These are phyloP conservation scores for Meliscaeva auricollis DNA, from an alignment of 2,888 invertebrate genomes.

Conservation along the genomic window DNA sequence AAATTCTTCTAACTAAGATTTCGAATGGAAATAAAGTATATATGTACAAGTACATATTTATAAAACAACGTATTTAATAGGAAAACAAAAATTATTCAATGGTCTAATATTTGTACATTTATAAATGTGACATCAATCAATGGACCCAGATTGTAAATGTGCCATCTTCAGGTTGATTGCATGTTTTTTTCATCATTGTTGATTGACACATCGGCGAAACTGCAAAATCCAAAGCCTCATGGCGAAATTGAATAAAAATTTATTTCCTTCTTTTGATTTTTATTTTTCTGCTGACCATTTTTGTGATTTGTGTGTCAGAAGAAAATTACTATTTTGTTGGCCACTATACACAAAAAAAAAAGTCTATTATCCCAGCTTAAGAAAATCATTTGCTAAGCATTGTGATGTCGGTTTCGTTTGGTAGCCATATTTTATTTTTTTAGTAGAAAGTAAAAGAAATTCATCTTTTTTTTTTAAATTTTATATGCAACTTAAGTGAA, in stretches of 20 bases:
- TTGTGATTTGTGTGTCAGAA: conserved; percentile 67
- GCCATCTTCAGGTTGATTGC: conserved; percentile 8
- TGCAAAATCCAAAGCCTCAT: conserved; percentile 45
- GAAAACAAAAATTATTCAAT: too few species aligned
- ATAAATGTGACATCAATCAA: neutral
- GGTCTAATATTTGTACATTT: too few species aligned
- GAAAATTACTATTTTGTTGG: conserved; percentile 53
- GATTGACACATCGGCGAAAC: conserved; percentile 37
- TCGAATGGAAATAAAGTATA: too few species aligned
- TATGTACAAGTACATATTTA: too few species aligned
- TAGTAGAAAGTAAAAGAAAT: conserved; percentile 20
- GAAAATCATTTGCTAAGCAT: conserved; percentile 19
- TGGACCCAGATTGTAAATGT: neutral
- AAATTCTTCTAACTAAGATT: too few species aligned
- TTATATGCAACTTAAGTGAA: conserved; percentile 38
- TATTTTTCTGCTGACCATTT: conserved; percentile 32
- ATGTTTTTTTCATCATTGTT: conserved; percentile 30
- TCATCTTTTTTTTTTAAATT: conserved; percentile 23
- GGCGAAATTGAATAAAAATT: conserved; percentile 54
- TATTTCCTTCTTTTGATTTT: conserved; percentile 23
- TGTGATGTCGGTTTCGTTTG: conserved; percentile 37
- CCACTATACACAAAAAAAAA: neutral
- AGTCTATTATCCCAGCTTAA: conserved; percentile 48
- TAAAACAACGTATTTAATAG: too few species aligned
- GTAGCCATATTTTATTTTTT: conserved; percentile 23